Evolutionary conservation across 1,140 invertebrate species (phyloP).

Genomic region (Drosophila trapezifrons): DNA sequence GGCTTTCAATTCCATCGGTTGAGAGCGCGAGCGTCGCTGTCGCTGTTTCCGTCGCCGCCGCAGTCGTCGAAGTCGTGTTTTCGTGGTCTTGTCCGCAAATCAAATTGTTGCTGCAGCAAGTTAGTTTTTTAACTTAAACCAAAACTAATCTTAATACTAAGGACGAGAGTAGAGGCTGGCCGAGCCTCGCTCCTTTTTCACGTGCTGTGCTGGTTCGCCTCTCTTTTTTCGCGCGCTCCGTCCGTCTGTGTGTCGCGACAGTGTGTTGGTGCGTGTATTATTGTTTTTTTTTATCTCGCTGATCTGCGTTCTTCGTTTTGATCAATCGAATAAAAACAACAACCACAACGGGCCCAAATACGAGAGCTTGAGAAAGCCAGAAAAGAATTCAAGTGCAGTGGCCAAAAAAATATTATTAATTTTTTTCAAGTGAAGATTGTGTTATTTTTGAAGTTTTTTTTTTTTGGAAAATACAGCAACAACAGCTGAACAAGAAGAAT

Average conservation of each 20-base stretch:
- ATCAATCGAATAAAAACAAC: slow-evolving; percentile 14
- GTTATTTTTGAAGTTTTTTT: slow-evolving; percentile 19
- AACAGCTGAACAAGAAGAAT: not conserved
- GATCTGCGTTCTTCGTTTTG: slow-evolving; percentile 13
- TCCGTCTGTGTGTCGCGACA: not conserved
- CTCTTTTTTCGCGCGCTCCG: not conserved
- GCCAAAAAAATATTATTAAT: slow-evolving; percentile 13
- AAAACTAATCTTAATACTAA: not conserved
- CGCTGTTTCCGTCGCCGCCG: too few species aligned
- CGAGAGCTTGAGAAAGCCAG: slow-evolving; percentile 6
- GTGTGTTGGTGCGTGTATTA: slow-evolving; percentile 8
- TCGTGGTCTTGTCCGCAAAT: not conserved
- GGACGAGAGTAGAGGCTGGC: not conserved
- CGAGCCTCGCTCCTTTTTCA: not conserved
- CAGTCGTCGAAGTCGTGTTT: slow-evolving; percentile 1
- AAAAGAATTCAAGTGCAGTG: slow-evolving; percentile 21
- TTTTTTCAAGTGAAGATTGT: slow-evolving; percentile 44
- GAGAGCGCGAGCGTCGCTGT: not conserved
- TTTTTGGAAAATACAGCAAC: slow-evolving; percentile 35
- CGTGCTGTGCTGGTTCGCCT: not conserved
- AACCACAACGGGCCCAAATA: not conserved
- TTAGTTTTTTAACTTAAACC: not conserved
- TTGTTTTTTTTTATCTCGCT: slow-evolving; percentile 20
- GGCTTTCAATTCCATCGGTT: too few species aligned
- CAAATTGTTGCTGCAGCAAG: slow-evolving; percentile 4